Percentiles rank a stretch among this genome's conserved stretches.
Conservation (phyloP, 2,113 vertebrate genomes). For the Antidorcas marsupialis region DNA sequence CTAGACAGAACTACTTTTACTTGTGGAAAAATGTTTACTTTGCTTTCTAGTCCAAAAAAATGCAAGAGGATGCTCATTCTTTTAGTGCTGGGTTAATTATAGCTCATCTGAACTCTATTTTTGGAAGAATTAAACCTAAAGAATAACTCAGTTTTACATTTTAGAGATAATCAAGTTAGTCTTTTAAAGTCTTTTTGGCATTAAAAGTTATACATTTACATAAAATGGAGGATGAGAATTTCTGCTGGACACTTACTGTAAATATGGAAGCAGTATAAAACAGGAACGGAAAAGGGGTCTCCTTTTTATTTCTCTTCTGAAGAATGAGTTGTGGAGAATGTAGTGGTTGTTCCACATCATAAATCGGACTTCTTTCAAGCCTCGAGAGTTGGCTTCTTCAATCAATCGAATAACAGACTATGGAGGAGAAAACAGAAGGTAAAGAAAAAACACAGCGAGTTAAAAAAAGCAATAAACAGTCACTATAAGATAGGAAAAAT, state of each 20-base stretch:
- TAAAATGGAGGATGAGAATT: neutral
- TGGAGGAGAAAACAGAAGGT: neutral
- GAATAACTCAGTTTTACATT: slow-evolving; percentile 27
- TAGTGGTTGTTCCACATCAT: slow-evolving; percentile 98
- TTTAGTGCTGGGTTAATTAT: neutral
- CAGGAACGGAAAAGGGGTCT: slow-evolving; percentile 93
- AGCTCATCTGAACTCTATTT: neutral
- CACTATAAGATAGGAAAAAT: slow-evolving; percentile 19
- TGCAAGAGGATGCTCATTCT: neutral
- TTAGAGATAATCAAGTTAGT: neutral
- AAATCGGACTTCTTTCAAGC: slow-evolving; percentile 96
- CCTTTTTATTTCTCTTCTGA: slow-evolving; percentile 94
- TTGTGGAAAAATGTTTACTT: slow-evolving; percentile 3
- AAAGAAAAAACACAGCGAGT: neutral
- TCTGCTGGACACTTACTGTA: slow-evolving; percentile 86
- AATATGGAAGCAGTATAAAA: slow-evolving; percentile 89
- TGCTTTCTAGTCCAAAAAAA: neutral
- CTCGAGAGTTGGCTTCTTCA: slow-evolving; percentile 91
- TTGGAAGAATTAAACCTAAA: neutral
- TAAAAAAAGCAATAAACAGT: neutral
- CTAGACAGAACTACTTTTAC: neutral
- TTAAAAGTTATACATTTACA: neutral
- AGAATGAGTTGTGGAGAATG: slow-evolving; percentile 94
- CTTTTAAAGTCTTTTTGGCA: neutral
- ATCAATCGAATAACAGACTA: slow-evolving; percentile 95